A percentile compares a stretch with the other conserved stretches of the same genome.
Evolutionary conservation across 2,888 invertebrate genomes (phyloP).

Genomic region (Merodon equestris): DNA sequence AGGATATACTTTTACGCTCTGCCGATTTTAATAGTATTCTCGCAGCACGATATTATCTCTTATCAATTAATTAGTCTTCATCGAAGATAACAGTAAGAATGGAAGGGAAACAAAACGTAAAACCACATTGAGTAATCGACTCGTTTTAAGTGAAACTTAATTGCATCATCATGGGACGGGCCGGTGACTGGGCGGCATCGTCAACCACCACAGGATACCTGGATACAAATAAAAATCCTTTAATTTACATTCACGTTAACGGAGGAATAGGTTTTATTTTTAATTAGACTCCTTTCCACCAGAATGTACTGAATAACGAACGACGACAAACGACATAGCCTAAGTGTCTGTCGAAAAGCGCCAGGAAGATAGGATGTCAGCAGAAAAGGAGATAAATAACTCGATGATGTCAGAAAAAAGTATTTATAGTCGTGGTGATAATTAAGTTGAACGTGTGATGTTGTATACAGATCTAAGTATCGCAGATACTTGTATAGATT

Average conservation of each 20-base stretch:
- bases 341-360: no score
- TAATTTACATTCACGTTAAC: not conserved
- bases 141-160: constrained; percentile 65
- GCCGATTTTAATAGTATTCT: constrained; percentile 63
- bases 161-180: constrained; percentile 37
- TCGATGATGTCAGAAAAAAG: no score
- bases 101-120: no score
- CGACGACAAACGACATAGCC: no score
- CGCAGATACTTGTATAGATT: no score
- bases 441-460: constrained; percentile 54
- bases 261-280: no score
- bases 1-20: constrained; percentile 62
- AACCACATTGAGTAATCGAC: constrained; percentile 37
- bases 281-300: no score
- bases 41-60: constrained; percentile 61
- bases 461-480: constrained; percentile 20
- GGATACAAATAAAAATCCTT: constrained; percentile 34
- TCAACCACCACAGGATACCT: constrained; percentile 47
- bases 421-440: constrained; percentile 17
- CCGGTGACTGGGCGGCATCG: not conserved
- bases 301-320: no score
- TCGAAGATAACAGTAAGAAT: constrained; percentile 65
- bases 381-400: no score
- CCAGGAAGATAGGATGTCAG: no score
- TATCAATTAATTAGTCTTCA: constrained; percentile 61